A percentile compares a stretch with the other conserved stretches of the same genome.
phyloP scores from a whole-genome alignment of 2,888 invertebrate species.

The Napeogenes inachia region DNA sequence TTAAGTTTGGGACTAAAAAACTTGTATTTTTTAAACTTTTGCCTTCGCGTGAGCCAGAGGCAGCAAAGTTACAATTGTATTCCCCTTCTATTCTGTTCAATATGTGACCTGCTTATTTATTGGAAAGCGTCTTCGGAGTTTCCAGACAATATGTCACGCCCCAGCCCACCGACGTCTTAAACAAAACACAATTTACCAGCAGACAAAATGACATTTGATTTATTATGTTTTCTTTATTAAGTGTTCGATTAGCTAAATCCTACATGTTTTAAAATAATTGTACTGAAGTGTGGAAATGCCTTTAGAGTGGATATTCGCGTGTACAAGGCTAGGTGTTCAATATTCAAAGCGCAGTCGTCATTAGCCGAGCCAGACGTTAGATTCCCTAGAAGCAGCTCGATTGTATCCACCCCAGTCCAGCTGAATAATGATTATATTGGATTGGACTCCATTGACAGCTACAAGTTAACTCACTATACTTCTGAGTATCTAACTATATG shows the following conservation, averaged over 20 bases:
- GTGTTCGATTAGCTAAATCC: not conserved
- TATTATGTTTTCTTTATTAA: slow-evolving; percentile 40
- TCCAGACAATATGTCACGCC: slow-evolving; percentile 75
- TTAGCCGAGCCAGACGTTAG: slow-evolving; percentile 68
- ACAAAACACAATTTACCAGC: slow-evolving; percentile 64
- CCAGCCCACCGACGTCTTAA: slow-evolving; percentile 61
- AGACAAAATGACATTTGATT: slow-evolving; percentile 63
- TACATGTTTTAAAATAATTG: not conserved
- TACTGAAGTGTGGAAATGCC: slow-evolving; percentile 18
- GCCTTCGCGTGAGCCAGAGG: slow-evolving; percentile 65
- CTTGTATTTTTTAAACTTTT: slow-evolving; percentile 77
- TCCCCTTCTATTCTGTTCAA: slow-evolving; percentile 72
- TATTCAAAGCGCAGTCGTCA: slow-evolving; percentile 68
- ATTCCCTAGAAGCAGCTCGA: slow-evolving; percentile 63
- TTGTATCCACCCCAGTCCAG: slow-evolving; percentile 48
- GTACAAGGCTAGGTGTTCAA: slow-evolving; percentile 47
- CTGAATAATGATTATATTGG: slow-evolving; percentile 66
- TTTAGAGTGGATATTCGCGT: slow-evolving; percentile 25
- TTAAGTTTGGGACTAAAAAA: slow-evolving; percentile 44
- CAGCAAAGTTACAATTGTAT: slow-evolving; percentile 76
- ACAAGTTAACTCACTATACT: slow-evolving; percentile 27
- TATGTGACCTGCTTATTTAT: slow-evolving; percentile 78
- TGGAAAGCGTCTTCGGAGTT: slow-evolving; percentile 72
- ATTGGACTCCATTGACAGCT: slow-evolving; percentile 48
- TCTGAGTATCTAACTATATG: no score